Evolutionary conservation across 2,113 vertebrate genomes (phyloP), one percentile per base, ranked within the genome.

Genomic region (Apaloderma vittatum): DNA sequence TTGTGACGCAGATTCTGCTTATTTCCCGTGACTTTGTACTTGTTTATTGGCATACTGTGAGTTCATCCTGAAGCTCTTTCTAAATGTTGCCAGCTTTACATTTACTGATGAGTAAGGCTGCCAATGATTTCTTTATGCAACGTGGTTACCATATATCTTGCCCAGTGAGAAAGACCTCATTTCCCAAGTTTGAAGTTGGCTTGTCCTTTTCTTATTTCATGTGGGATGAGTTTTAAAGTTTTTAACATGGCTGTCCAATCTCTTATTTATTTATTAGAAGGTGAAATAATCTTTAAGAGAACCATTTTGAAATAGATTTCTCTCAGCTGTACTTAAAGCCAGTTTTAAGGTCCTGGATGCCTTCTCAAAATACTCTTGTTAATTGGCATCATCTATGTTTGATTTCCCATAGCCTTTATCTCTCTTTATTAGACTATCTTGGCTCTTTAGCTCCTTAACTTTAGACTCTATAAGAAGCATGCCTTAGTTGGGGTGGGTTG

Each of bases 71-170:
- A 72, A 90, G 67, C 58, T 87, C 32, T 94, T 89, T 61, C 63
- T 87, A 72, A 84, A 78, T 37, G 30, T 29, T 90, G 54, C 62
- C 49, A 75, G 54, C 54, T 88, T 94, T 91, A 68, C 1, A 2
- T 82, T 95, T 88, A 73, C 62, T 61, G 54, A 90, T 96, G 85
- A 86, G 45, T 88, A 76, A 94, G 62, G 70, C 65, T 82, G 62
- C 68, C 52, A 45, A 8, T 34, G 20, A 82, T 79, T 95, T 88
- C 58, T 80, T 92, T 55, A 63, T 86, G 72, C 21, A 51, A 5
- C 24, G 9, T 63, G 21, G 67, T 75, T 79, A 23, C 49, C 29
- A 5, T 37, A 3, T 29, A 71, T 49, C 14, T 40, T 67, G 24
- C 32, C 30, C 62, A 62, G 20, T 65, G 65, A 75, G 54, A 83